These are phyloP conservation scores for Chiroxiphia lanceolata DNA, from an alignment of 2,797 vertebrate genomes.

Conservation along the genomic window DNA sequence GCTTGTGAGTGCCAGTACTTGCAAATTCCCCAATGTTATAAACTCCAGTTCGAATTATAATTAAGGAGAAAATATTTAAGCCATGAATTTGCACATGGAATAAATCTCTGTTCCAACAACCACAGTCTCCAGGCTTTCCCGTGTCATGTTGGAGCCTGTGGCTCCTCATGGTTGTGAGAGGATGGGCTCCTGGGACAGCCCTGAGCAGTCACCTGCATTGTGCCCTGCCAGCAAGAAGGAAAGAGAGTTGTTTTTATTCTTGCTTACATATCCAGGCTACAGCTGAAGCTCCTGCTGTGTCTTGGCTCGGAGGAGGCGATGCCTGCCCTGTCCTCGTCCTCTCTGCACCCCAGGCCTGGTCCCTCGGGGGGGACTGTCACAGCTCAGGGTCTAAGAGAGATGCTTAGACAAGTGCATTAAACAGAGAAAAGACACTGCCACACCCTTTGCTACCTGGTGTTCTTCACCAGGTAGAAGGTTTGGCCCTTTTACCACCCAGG, in stretches of 20 bases:
- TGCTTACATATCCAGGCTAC: not conserved
- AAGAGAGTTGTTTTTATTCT: not conserved
- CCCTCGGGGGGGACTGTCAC: not conserved
- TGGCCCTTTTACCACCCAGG: not conserved
- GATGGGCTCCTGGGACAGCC: not conserved
- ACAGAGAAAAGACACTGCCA: not conserved
- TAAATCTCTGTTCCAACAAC: not conserved
- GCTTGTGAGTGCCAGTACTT: not conserved
- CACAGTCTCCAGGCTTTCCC: not conserved
- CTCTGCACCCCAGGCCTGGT: fast-evolving
- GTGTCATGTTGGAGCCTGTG: fast-evolving
- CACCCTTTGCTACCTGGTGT: not conserved
- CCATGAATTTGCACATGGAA: not conserved
- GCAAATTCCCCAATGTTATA: not conserved
- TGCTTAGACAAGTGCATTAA: too few relatives aligned
- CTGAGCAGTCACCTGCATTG: not conserved
- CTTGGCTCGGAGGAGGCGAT: not conserved
- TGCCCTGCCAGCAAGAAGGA: not conserved
- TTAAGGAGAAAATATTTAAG: not conserved
- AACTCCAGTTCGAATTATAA: not conserved
- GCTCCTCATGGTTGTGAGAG: not conserved
- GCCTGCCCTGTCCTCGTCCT: not conserved
- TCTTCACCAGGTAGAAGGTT: not conserved
- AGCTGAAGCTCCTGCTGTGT: not conserved
- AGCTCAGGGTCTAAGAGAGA: not conserved